A percentile compares a stretch with the other conserved stretches of the same genome.
Evolutionary conservation across 2,113 vertebrate species (phyloP).

Genomic region (Lepidothrix coronata): DNA sequence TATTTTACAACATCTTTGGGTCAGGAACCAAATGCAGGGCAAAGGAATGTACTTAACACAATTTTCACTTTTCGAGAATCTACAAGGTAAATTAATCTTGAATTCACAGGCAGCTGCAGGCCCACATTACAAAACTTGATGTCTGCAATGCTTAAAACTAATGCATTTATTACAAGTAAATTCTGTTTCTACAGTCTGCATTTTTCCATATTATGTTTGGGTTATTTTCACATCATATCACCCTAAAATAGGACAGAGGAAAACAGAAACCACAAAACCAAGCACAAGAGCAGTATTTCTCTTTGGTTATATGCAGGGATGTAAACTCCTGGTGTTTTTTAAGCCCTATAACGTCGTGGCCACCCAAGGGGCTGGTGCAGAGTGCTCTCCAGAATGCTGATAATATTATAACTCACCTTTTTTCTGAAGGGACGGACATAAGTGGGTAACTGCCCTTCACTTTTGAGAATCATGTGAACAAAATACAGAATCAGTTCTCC

Average conservation of each 20-base stretch:
- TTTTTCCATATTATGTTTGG: background rate
- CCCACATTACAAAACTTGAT: background rate
- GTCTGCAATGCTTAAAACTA: background rate
- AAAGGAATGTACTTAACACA: background rate
- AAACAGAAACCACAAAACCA: background rate
- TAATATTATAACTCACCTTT: background rate
- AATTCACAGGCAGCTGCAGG: background rate
- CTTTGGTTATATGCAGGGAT: background rate
- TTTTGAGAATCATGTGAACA: background rate
- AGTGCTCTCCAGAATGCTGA: background rate
- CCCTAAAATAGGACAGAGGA: background rate
- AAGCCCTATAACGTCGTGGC: rapidly evolving
- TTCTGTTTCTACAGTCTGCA: background rate
- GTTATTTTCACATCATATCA: background rate
- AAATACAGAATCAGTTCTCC: background rate
- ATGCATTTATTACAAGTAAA: background rate
- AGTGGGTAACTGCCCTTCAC: background rate
- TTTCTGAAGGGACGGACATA: background rate
- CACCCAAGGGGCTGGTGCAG: background rate
- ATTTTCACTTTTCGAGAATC: background rate
- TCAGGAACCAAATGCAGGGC: background rate
- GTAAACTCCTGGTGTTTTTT: background rate
- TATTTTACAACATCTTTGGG: background rate
- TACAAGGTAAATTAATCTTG: background rate
- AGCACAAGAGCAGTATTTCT: background rate